Evolutionary conservation across 2,797 vertebrate genomes (phyloP).

Genomic region (Lepus oiostolus): DNA sequence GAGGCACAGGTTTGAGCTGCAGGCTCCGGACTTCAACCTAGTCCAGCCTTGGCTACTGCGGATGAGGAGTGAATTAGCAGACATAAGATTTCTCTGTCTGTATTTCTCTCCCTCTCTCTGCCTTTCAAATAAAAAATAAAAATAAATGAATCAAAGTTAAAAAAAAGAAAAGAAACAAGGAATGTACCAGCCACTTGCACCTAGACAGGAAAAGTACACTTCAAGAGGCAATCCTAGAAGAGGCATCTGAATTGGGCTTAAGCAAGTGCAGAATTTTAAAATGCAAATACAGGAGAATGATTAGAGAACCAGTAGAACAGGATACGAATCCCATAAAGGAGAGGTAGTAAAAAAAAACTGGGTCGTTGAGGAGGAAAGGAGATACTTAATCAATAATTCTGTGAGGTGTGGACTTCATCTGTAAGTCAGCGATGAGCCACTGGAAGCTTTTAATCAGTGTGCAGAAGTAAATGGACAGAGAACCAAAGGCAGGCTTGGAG

Average conservation of each 20-base stretch:
- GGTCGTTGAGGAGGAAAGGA: background rate
- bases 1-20: no score
- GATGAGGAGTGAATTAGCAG: no score
- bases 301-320: background rate
- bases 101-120: no score
- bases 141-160: no score
- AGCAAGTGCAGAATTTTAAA: slow-evolving; percentile 13
- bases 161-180: no score
- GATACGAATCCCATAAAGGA: background rate
- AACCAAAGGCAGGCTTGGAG: background rate
- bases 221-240: background rate
- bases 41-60: no score
- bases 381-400: background rate
- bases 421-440: background rate
- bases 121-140: no score
- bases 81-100: no score
- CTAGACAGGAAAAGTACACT: background rate
- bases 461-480: background rate
- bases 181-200: background rate
- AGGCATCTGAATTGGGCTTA: background rate
- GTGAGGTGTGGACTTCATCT: background rate
- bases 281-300: background rate
- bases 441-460: background rate
- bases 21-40: no score
- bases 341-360: background rate